Base-by-base conservation (phyloP, 2,888 invertebrate genomes). In the Melinopterus prodromus region DNA sequence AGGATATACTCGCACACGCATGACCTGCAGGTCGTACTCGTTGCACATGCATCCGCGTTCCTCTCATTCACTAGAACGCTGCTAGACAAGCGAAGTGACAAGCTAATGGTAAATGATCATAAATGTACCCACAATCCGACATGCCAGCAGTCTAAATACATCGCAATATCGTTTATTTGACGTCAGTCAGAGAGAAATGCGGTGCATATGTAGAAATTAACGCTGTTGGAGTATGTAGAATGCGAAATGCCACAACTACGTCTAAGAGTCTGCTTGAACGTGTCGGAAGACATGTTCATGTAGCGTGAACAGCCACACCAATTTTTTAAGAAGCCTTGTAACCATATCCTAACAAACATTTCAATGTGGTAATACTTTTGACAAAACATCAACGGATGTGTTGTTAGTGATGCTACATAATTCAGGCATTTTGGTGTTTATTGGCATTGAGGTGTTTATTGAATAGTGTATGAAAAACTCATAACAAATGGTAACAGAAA, bases 11-110 rank as follows among this genome's bases (percentile, higher is more conserved):
- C 53, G 77, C 69, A 53, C 53, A 77, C 81, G 80, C 81, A 79
- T 81, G 81, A 81, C 81, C 81, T 36, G 3, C 71, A 79, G 81
- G 81, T 81, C 81, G 81, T 80, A 79, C 80, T 81, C 81, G 71
- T 77, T 75, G 77, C 71, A 77, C n/a, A 69, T 78, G 81, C 71
- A 80, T 81, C 81, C 81, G 81, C 80, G 81, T 81, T 81, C 81
- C 76, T 77, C 80, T 53, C 53, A 53, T 53, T 53, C 53, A 53
- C 53, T 53, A 53, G 53, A 2, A 53, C 53, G 53, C 53, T 53
- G 53, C 53, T 53, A 53, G 53, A 53, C 53, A 53, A 53, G 2
- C 53, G 12, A 53, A 53, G 53, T 53, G 53, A 53, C 53, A 53
- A 53, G 53, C 53, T 53, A 53, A 53, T 53, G 12, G 53, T 53